phyloP scores from a whole-genome alignment of 2,797 vertebrate genomes.

The Caiman crocodilus region DNA sequence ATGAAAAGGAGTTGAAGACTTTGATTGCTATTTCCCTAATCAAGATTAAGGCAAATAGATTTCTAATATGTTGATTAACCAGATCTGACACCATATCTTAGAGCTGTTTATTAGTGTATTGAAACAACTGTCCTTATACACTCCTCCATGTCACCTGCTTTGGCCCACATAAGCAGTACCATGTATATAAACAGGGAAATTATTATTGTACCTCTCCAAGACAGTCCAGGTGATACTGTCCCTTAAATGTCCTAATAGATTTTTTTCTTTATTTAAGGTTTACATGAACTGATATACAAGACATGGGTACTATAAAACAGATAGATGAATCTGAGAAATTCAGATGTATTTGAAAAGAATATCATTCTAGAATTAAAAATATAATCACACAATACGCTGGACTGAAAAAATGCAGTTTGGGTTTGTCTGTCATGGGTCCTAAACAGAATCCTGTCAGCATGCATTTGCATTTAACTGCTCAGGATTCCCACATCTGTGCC shows the following conservation, averaged over 20 bases:
- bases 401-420: slow-evolving; percentile 14
- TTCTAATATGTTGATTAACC: slow-evolving; percentile 77
- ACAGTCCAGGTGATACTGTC: not conserved
- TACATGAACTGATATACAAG: slow-evolving; percentile 51
- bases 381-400: not conserved
- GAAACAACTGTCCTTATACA: slow-evolving; percentile 37
- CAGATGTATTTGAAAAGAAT: not conserved
- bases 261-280: slow-evolving; percentile 57
- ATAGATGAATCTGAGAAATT: slow-evolving; percentile 6
- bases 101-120: slow-evolving; percentile 55
- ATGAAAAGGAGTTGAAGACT: slow-evolving; percentile 78
- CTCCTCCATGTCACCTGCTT: not conserved
- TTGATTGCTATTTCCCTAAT: slow-evolving; percentile 84
- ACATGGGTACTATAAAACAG: not conserved
- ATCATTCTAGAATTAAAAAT: not conserved
- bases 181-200: not conserved
- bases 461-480: slow-evolving; percentile 54
- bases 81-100: slow-evolving; percentile 72
- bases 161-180: not conserved
- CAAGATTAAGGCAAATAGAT: slow-evolving; percentile 77
- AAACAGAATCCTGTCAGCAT: slow-evolving; percentile 24
- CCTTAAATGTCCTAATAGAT: slow-evolving; percentile 41
- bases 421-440: slow-evolving; percentile 7
- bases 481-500: slow-evolving; percentile 54
- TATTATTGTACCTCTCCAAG: slow-evolving; percentile 3